Evolutionary conservation across 2,113 vertebrate species (phyloP).

Genomic region (Anseranas semipalmata): DNA sequence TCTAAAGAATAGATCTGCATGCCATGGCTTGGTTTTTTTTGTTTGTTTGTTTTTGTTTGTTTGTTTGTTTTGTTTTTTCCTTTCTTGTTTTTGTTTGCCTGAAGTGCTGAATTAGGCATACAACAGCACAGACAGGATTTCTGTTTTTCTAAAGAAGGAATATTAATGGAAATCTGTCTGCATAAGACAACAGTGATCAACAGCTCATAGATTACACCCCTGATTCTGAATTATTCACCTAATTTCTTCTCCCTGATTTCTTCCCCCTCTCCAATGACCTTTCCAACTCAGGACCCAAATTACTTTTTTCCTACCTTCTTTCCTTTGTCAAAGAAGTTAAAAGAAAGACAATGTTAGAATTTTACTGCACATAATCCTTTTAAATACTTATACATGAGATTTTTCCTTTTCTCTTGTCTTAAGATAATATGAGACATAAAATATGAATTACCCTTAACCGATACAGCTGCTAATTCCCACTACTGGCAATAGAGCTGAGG

Average conservation of each 20-base stretch:
- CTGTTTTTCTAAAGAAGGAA: slow-evolving; percentile 2
- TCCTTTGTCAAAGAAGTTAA: not conserved
- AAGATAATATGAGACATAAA: not conserved
- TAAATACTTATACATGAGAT: not conserved
- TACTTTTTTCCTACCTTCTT: not conserved
- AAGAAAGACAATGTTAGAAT: not conserved
- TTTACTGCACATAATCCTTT: not conserved
- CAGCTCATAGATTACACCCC: not conserved
- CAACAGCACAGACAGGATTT: slow-evolving; percentile 20
- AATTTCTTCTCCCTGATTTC: not conserved
- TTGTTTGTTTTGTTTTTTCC: not conserved
- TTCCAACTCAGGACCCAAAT: not conserved
- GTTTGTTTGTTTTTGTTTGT: not conserved
- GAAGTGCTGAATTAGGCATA: slow-evolving; percentile 30
- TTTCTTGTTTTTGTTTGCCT: not conserved
- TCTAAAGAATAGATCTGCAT: not conserved
- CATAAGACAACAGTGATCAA: slow-evolving; percentile 1
- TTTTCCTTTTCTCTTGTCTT: not conserved
- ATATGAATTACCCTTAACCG: not conserved
- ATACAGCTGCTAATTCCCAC: not conserved
- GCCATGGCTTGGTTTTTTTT: not conserved
- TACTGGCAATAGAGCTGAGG: not conserved
- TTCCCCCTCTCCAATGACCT: not conserved
- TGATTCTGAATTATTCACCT: not conserved
- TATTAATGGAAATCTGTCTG: slow-evolving; percentile 29